Evolutionary conservation across 2,113 vertebrate genomes (phyloP), one percentile per base, ranked within the genome.

Genomic region (Heterocephalus glaber): DNA sequence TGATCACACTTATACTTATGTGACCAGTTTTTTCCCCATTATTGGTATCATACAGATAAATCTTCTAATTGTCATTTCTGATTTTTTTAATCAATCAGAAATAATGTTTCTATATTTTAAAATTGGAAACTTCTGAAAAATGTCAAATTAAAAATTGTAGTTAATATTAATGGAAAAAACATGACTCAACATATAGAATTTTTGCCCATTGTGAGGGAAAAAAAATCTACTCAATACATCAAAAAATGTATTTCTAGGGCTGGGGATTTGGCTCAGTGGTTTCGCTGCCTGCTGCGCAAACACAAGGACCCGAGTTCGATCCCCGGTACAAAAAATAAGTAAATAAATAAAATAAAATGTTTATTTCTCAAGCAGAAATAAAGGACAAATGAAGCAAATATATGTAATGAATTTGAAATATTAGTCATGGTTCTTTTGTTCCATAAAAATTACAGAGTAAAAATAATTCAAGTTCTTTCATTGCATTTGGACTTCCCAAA

Each of bases 401-500:
- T 17, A 8, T 61, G 9, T 92, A 33, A 70, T 86, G 35, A 91
- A 89, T 94, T 90, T 94, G 5, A 22, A 70, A 81, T 94, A 20
- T 41, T 89, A 74, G 13, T 66, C 41, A 68, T 83, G 10, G 16
- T 49, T 89, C 63, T 68, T 89, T 96, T 92, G 41, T 91, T 94
- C 76, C 26, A 65, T 38, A 92, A 26, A 16, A 94, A 85, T 86
- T 79, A 58, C n/a, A 95, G 54, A 92, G 49, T 79, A 84, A 90
- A 93, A 83, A 86, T 95, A 86, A 94, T 92, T 86, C 44, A 91
- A 86, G 26, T 94, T 95, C 24, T 66, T 94, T 33, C 54, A 82
- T 92, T 97, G 95, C 96, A 35, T 63, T 65, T 94, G 20, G 9
- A 77, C 86, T 95, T 97, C 82, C 84, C 92, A 87, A 20, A 80